Evolutionary conservation across 2,113 vertebrate genomes (phyloP), one percentile per base, ranked within the genome.

Genomic region (Ardeotis arabs): DNA sequence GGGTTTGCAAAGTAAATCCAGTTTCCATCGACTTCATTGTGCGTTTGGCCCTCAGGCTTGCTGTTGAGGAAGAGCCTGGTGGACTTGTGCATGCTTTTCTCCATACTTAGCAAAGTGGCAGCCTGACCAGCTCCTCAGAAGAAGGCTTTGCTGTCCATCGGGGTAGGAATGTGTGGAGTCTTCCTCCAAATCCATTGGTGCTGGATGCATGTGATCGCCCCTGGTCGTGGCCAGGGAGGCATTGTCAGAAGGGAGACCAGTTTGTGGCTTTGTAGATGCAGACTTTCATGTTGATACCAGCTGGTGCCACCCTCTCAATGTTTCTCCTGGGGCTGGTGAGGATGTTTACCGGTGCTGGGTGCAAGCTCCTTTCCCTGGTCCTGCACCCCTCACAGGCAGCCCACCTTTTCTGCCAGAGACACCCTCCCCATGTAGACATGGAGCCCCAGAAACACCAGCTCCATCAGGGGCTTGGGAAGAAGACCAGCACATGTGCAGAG

Each of bases 281-380:
- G n/a, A 19, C 68, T 63, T 63, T 39, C n/a, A 4, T 33, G 59
- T 18, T 1, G 4, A 1, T 37, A 7, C 7, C 33, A 37, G 25
- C 52, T 85, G 0, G 0, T 83, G 67, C 11, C 39, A 28, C 9
- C 4, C 6, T 47, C 58, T 50, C 0, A 0, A 9, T 64, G 60
- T 50, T 52, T 56, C 59, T 45, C 53, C 47, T 35, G 47, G 25
- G 29, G 37, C 29, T 81, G 31, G 2, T 12, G 49, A 76, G 28
- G 31, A 9, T 31, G 15, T 67, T 63, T 55, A 5, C 20, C 21
- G 39, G 47, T 39, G 35, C 11, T 50, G 55, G 13, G 21, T 72
- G 47, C 12, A 8, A 29, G 59, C 5, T n/a, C 29, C 33, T 80
- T 24, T 22, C 28, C 9, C 3, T 29, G 16, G 28, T 31, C 28